These are phyloP conservation scores for Cheiracanthium punctorium DNA, from an alignment of 2,888 invertebrate genomes.

Conservation along the genomic window DNA sequence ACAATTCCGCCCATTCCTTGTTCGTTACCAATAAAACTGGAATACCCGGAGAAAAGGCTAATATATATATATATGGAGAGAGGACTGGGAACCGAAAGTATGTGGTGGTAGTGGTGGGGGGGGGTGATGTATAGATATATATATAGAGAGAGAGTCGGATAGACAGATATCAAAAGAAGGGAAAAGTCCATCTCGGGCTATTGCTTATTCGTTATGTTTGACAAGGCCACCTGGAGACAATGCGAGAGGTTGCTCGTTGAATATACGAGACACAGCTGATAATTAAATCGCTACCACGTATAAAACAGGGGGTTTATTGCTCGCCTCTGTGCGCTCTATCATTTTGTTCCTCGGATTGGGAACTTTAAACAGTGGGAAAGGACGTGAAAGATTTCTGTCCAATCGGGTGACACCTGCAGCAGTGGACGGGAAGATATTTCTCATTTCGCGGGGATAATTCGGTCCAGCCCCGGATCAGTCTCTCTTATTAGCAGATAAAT, in stretches of 20 bases:
- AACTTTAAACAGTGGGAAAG: constrained; percentile 23
- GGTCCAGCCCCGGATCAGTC: background rate
- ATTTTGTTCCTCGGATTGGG: constrained; percentile 4
- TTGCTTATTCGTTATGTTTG: constrained; percentile 63
- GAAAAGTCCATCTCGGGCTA: constrained; percentile 34
- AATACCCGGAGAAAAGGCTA: constrained; percentile 30
- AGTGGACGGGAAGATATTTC: background rate
- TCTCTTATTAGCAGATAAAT: background rate
- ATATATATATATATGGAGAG: constrained; percentile 33
- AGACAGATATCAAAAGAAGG: background rate
- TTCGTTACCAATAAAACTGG: constrained; percentile 64
- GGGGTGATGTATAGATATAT: too few species aligned
- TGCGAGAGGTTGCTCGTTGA: constrained; percentile 53
- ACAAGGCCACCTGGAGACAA: constrained; percentile 69
- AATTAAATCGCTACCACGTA: constrained; percentile 64
- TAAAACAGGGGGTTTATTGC: constrained; percentile 62
- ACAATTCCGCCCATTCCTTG: constrained; percentile 68
- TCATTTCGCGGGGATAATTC: background rate
- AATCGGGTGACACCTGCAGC: constrained; percentile 1
- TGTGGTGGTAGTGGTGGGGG: constrained; percentile 8
- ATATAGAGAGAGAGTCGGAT: background rate
- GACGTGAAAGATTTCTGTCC: constrained; percentile 9
- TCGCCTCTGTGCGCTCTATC: background rate
- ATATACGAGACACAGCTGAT: constrained; percentile 66
- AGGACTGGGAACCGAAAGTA: background rate